Evolutionary conservation across 1,140 invertebrate genomes (phyloP).

Genomic region (Mylabris phalerata): DNA sequence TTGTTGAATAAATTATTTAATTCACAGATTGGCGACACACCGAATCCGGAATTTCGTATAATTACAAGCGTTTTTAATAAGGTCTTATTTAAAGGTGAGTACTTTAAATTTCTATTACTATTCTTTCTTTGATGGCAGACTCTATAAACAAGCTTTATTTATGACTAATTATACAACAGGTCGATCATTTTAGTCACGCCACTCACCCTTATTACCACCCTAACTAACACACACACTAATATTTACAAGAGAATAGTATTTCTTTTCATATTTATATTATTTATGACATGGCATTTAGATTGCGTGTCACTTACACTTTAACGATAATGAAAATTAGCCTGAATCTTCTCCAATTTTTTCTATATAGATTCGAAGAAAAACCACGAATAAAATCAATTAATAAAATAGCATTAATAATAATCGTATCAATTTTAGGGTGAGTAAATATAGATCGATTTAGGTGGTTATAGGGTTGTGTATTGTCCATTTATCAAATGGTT

Average conservation of each 20-base stretch:
- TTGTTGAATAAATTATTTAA: too few relatives aligned
- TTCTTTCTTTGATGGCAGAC: too few relatives aligned
- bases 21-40: conserved; percentile 73
- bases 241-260: too few relatives aligned
- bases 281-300: conserved; percentile 32
- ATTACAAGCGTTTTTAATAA: conserved; percentile 83
- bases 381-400: too few relatives aligned
- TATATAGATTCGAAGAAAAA: too few relatives aligned
- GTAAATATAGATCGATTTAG: too few relatives aligned
- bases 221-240: conserved; percentile 5
- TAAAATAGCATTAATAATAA: too few relatives aligned
- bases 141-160: conserved; percentile 6
- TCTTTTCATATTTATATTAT: conserved; percentile 21
- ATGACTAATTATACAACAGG: conserved; percentile 20
- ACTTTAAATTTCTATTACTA: neutral
- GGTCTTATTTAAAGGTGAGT: conserved; percentile 72
- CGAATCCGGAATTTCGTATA: conserved; percentile 75
- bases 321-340: too few relatives aligned
- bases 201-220: neutral
- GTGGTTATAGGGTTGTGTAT: too few relatives aligned
- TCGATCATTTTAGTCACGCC: conserved; percentile 23
- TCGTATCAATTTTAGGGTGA: too few relatives aligned
- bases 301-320: conserved; percentile 19
- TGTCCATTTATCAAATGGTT: conserved; percentile 16
- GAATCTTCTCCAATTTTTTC: too few relatives aligned